Evolutionary conservation across 2,888 invertebrate genomes (phyloP).

Genomic region (Cheilosia impressa): DNA sequence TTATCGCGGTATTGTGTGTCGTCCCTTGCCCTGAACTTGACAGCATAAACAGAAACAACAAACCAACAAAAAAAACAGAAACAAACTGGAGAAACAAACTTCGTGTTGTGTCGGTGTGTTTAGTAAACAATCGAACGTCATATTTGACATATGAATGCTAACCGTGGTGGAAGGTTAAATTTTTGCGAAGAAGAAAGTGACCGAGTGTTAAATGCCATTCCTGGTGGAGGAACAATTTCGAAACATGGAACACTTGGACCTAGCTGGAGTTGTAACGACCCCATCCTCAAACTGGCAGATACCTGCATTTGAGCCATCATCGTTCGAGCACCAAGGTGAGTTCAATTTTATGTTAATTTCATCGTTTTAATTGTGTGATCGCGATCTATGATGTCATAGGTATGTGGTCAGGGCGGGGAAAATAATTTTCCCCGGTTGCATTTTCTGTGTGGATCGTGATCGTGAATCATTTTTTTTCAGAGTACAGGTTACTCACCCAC

Average conservation of each 20-base stretch:
- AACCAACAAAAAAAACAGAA: constrained; percentile 8
- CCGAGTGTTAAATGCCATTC: constrained; percentile 43
- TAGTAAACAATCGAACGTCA: constrained; percentile 42
- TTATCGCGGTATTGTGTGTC: constrained; percentile 32
- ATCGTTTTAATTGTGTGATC: constrained; percentile 10
- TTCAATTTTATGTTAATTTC: constrained; percentile 11
- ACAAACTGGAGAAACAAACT: constrained; percentile 9
- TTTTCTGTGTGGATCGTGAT: constrained; percentile 1
- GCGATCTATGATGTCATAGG: constrained; percentile 71
- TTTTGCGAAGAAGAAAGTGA: constrained; percentile 36
- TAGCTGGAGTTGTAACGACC: constrained; percentile 80
- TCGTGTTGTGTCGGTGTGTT: constrained; percentile 14
- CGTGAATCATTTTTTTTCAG: constrained; percentile 16
- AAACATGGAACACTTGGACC: constrained; percentile 82
- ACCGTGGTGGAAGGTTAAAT: constrained; percentile 38
- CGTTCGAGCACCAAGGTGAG: constrained; percentile 82
- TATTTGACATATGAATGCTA: constrained; percentile 65
- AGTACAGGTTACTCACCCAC: not conserved
- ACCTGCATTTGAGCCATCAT: constrained; percentile 77
- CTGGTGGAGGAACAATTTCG: constrained; percentile 50
- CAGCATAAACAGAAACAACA: constrained; percentile 14
- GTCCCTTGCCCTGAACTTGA: constrained; percentile 69
- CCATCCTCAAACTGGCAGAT: constrained; percentile 80
- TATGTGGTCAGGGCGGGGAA: not conserved
- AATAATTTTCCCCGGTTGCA: constrained; percentile 14